phyloP scores from a whole-genome alignment of 1,140 invertebrate species.

The Tetranychus urticae region DNA sequence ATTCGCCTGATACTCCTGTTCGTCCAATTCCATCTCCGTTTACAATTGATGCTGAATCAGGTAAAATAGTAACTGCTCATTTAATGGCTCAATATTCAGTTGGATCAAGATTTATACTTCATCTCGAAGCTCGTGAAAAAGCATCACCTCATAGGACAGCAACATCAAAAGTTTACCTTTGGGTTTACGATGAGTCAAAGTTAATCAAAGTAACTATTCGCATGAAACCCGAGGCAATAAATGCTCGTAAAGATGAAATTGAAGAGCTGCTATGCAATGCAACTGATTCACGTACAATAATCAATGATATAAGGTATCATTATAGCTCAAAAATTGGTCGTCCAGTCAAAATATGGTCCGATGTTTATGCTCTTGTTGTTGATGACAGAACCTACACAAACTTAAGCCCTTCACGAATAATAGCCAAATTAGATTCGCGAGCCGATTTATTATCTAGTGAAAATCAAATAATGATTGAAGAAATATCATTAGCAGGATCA shows the following conservation, averaged over 20 bases:
- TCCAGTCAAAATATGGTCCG: neutral
- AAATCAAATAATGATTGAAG: neutral
- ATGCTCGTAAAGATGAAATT: neutral
- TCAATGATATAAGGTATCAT: conserved; percentile 1
- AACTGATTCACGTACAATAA: neutral
- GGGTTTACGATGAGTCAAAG: neutral
- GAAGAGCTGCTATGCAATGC: neutral
- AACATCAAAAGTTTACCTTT: neutral
- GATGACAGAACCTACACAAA: neutral
- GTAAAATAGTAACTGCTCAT: conserved; percentile 51
- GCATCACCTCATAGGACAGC: neutral
- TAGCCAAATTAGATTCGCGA: neutral
- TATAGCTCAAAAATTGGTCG: neutral
- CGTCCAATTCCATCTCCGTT: conserved; percentile 25
- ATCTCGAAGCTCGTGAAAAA: neutral
- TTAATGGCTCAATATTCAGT: conserved; percentile 2
- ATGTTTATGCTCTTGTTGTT: neutral
- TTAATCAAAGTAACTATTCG: neutral
- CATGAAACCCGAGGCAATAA: neutral
- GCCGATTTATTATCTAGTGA: neutral
- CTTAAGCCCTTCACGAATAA: neutral
- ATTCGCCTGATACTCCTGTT: conserved; percentile 16
- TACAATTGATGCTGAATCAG: conserved; percentile 45
- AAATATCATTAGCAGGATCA: neutral
- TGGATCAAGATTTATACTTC: neutral